Evolutionary conservation across 2,888 invertebrate species (phyloP).

Genomic region (Caenorhabditis virilis): DNA sequence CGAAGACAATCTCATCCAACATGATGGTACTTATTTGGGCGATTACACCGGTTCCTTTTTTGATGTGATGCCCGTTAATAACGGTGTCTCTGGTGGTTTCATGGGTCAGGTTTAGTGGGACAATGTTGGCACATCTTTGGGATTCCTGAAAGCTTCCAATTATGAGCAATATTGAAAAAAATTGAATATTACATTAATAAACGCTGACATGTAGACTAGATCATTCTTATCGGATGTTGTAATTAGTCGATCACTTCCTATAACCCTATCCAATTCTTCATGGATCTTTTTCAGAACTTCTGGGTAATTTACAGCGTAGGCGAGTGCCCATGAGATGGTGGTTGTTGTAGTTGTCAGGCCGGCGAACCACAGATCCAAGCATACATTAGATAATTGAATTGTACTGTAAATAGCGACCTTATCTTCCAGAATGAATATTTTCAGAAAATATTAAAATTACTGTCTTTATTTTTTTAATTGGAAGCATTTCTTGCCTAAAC

Average conservation of each 20-base stretch:
- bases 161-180: too few species aligned
- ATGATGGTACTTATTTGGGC: slow-evolving; percentile 34
- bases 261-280: slow-evolving; percentile 44
- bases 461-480: too few species aligned
- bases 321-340: slow-evolving; percentile 22
- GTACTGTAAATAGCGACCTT: slow-evolving; percentile 3
- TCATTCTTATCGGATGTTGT: slow-evolving; percentile 43
- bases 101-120: slow-evolving; percentile 31
- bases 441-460: too few species aligned
- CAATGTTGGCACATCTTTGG: slow-evolving; percentile 29
- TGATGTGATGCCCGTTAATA: slow-evolving; percentile 9
- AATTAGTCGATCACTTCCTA: slow-evolving; percentile 42
- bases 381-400: slow-evolving; percentile 21
- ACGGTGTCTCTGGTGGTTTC: slow-evolving; percentile 19
- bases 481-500: too few species aligned
- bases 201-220: slow-evolving; percentile 44
- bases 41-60: slow-evolving; percentile 27
- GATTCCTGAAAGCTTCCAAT: slow-evolving; percentile 17
- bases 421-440: too few species aligned
- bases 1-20: slow-evolving; percentile 30
- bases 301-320: slow-evolving; percentile 22
- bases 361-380: slow-evolving; percentile 31
- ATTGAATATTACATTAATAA: slow-evolving; percentile 38
- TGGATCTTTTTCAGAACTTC: slow-evolving; percentile 45
- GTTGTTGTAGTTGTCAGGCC: slow-evolving; percentile 19